Percentiles rank a stretch among this genome's conserved stretches.
phyloP scores from a whole-genome alignment of 2,113 vertebrate genomes.

The Sinosuthora webbiana region DNA sequence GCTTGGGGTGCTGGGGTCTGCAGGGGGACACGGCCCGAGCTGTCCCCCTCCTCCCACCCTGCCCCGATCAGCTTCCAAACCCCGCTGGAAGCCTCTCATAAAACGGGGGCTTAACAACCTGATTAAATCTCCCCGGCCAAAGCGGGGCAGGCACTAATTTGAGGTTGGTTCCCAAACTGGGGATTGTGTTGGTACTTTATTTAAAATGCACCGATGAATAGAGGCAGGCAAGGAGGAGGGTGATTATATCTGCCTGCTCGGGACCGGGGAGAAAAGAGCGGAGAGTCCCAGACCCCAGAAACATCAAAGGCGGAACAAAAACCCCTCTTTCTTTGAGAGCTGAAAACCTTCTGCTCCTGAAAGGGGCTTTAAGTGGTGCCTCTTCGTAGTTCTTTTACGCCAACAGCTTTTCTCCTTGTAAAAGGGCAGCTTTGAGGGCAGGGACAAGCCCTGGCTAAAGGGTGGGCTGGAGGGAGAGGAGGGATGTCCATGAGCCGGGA shows the following conservation, averaged over 20 bases:
- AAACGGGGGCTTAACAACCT: background rate
- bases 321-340: slow-evolving; percentile 37
- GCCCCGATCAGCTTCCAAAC: background rate
- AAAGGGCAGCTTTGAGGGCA: slow-evolving; percentile 28
- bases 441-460: background rate
- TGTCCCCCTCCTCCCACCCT: background rate
- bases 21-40: background rate
- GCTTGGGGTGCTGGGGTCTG: background rate
- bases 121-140: slow-evolving; percentile 2
- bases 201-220: slow-evolving; percentile 14
- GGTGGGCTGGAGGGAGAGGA: background rate
- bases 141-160: background rate
- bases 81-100: background rate
- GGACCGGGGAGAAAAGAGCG: background rate
- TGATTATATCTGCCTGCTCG: slow-evolving; percentile 16
- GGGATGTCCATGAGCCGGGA: accelerated
- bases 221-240: background rate
- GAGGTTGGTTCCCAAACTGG: slow-evolving; percentile 20
- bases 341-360: slow-evolving; percentile 63
- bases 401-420: slow-evolving; percentile 56
- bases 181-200: slow-evolving; percentile 34
- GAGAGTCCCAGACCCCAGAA: slow-evolving; percentile 41
- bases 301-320: slow-evolving; percentile 61
- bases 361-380: slow-evolving; percentile 52
- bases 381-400: slow-evolving; percentile 26